phyloP scores from a whole-genome alignment of 2,797 vertebrate genomes.

The Urosaurus nigricauda region DNA sequence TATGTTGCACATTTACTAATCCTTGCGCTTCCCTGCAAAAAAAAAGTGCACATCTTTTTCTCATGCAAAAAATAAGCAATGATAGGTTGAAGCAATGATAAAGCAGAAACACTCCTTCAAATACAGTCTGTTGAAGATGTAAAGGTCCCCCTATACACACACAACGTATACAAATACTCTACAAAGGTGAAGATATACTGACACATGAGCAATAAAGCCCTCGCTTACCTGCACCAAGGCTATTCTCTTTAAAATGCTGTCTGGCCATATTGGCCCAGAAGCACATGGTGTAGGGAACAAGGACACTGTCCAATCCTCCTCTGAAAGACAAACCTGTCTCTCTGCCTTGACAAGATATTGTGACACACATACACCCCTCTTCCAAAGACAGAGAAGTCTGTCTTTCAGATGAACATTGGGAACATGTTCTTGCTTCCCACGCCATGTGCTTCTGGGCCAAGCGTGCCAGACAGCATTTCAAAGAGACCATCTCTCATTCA shows the following conservation, averaged over 20 bases:
- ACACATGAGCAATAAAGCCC: background rate
- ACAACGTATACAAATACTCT: too few species aligned
- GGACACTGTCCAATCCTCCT: background rate
- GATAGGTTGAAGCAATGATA: background rate
- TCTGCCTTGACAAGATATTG: too few species aligned
- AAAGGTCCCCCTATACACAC: too few species aligned
- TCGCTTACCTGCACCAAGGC: background rate
- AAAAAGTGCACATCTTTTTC: background rate
- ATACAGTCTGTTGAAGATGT: background rate
- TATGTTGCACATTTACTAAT: too few species aligned
- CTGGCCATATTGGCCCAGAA: background rate
- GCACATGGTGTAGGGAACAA: constrained; percentile 14
- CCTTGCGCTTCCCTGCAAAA: background rate
- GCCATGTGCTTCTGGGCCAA: constrained; percentile 21
- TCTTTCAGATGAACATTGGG: background rate
- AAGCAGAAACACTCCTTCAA: background rate
- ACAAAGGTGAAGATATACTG: background rate
- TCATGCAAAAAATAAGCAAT: background rate
- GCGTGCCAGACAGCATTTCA: background rate
- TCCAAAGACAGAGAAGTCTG: background rate
- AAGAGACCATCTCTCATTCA: background rate
- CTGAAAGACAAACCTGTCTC: background rate
- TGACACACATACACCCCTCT: too few species aligned
- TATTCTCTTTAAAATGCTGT: background rate
- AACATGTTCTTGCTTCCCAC: constrained; percentile 14